Evolutionary conservation across 2,113 vertebrate species (phyloP).

Genomic region (Hystrix cristata): DNA sequence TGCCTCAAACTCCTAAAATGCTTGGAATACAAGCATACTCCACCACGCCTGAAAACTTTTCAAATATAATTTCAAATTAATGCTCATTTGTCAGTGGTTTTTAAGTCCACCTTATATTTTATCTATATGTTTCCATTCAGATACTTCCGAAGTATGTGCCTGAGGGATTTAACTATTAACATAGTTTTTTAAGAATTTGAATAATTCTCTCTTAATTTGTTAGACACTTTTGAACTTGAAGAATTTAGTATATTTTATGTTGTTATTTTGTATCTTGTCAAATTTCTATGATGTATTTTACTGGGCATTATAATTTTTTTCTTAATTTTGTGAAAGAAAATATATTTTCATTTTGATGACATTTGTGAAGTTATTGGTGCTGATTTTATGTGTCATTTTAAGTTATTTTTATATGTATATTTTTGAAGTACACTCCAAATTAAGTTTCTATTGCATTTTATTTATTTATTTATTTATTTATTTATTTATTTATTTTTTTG

Average conservation of each 20-base stretch:
- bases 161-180: conserved; percentile 29
- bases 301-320: conserved; percentile 8
- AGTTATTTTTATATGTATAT: not conserved
- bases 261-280: conserved; percentile 1
- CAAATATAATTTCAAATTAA: conserved; percentile 20
- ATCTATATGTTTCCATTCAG: not conserved
- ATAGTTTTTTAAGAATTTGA: conserved; percentile 53
- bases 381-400: not conserved
- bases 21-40: not conserved
- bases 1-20: not conserved
- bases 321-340: conserved; percentile 35
- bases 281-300: not conserved
- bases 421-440: conserved; percentile 14
- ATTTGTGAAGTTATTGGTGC: not conserved
- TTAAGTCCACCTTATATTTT: not conserved
- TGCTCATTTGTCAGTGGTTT: not conserved
- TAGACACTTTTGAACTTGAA: conserved; percentile 33
- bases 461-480: no score
- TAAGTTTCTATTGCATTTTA: conserved; percentile 70
- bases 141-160: not conserved
- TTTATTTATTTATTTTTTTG: no score
- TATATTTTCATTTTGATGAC: not conserved
- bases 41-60: not conserved
- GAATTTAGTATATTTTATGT: conserved; percentile 8
- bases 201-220: not conserved